Evolutionary conservation across 2,797 vertebrate species (phyloP), one percentile per base, ranked within the genome.

Genomic region (Periophthalmus magnuspinnatus): DNA sequence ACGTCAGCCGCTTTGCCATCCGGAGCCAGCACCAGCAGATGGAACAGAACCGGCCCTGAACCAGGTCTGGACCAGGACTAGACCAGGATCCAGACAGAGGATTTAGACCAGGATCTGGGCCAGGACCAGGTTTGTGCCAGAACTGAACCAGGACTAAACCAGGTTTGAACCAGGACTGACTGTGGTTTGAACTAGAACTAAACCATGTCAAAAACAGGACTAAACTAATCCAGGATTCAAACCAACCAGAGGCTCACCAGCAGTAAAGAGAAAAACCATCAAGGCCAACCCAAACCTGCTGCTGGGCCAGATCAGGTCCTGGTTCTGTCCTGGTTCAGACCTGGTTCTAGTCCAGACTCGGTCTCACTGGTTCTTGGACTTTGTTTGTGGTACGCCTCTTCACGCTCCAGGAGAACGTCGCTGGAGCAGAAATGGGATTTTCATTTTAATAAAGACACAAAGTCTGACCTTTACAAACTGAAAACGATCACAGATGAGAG

Each of bases 1-100:
- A 99, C 65, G 97, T 99, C 80, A 99, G 97, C 89, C 95, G 97
- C 75, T 99, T 99, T 81, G 97, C 97, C 0, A 98, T 99, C 75
- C 88, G 97, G 84, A 98, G 97, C 90, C 97, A 99, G 89, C 97
- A 99, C 60, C 97, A 99, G 93, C 97, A 98, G 91, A 91, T 99
- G 90, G 97, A 98, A 78, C 97, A 99, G 91, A 94, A 94, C 81
- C 85, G 97, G 63, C 97, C 97, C 69, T 98, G 54, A 48, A 28
- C 52, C 63, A 21, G 24, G 0, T 0, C 58, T 19, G 9, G 2
- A 47, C 34, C n/a, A 7, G 34, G n/a, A 1, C 58, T 21, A 7
- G 19, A 16, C 14, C 28, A n/a, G 16, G 57, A 58, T 57, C 56
- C 17, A 56, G 1, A n/a, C n/a, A n/a, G n/a, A n/a, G n/a, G n/a